Conservation (phyloP, 2,113 vertebrate genomes). For the Trogon surrucura region DNA sequence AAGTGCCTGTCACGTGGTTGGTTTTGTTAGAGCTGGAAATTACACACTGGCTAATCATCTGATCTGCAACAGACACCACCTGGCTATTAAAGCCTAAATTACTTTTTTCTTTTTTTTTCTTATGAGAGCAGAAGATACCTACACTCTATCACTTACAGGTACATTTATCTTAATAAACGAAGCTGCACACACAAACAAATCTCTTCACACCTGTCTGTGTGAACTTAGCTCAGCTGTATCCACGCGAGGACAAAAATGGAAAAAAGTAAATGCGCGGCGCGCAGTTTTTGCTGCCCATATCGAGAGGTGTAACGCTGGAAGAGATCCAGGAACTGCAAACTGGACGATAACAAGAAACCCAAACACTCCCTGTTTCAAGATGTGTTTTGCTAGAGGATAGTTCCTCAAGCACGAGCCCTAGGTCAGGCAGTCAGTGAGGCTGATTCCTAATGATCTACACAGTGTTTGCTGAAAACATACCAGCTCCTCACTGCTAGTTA, state of each 20-base stretch:
- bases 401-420: neutral
- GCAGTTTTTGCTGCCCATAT: neutral
- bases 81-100: neutral
- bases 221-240: neutral
- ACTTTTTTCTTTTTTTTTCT: neutral
- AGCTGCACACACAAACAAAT: neutral
- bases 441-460: neutral
- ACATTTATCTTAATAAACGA: neutral
- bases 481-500: neutral
- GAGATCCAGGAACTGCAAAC: neutral
- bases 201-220: neutral
- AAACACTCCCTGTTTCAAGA: neutral
- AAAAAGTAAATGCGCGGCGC: rapidly evolving
- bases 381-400: neutral
- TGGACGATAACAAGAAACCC: neutral
- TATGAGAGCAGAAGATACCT: neutral
- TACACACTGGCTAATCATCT: neutral
- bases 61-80: neutral
- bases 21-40: conserved; percentile 23
- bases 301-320: neutral
- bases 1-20: neutral
- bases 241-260: rapidly evolving
- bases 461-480: neutral
- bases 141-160: neutral
- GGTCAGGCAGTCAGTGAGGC: neutral